A percentile compares a stretch with the other conserved stretches of the same genome.
These are phyloP conservation scores for Heteromormyrus szaboi DNA, from an alignment of 2,797 vertebrate genomes.

Conservation along the genomic window DNA sequence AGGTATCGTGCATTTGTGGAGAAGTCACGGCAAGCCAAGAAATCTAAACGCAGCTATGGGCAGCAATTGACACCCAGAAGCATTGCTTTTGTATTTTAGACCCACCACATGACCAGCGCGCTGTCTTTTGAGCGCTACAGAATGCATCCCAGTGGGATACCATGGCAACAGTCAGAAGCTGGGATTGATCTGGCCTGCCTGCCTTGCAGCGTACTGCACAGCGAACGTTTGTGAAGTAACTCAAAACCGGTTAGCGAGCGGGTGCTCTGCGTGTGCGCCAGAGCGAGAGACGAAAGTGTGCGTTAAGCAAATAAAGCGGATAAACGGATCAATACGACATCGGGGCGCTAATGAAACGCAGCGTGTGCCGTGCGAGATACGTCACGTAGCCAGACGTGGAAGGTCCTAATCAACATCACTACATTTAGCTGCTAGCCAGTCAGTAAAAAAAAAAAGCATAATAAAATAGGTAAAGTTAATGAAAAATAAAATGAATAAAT, in stretches of 20 bases:
- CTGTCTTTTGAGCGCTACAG: neutral
- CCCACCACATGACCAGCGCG: neutral
- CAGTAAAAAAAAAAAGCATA: neutral
- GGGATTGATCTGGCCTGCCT: neutral
- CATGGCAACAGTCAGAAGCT: slow-evolving; percentile 5
- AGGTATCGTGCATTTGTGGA: neutral
- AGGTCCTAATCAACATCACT: neutral
- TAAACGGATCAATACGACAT: slow-evolving; percentile 6
- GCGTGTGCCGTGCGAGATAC: neutral
- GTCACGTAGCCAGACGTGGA: neutral
- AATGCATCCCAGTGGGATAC: slow-evolving; percentile 4
- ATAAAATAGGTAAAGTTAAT: neutral
- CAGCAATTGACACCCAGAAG: neutral
- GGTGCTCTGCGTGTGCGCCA: neutral
- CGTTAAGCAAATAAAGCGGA: neutral
- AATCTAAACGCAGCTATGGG: neutral
- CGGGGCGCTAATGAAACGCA: neutral
- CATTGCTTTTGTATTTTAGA: neutral
- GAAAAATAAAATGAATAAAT: neutral
- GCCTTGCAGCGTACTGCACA: neutral
- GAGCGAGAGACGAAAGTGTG: neutral
- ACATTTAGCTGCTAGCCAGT: neutral
- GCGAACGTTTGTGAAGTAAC: neutral
- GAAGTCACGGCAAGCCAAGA: neutral
- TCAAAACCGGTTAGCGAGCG: neutral